Percentiles rank a stretch among this genome's conserved stretches.
Conservation (phyloP, 2,797 vertebrate species). For the Odontamblyopus rebecca region DNA sequence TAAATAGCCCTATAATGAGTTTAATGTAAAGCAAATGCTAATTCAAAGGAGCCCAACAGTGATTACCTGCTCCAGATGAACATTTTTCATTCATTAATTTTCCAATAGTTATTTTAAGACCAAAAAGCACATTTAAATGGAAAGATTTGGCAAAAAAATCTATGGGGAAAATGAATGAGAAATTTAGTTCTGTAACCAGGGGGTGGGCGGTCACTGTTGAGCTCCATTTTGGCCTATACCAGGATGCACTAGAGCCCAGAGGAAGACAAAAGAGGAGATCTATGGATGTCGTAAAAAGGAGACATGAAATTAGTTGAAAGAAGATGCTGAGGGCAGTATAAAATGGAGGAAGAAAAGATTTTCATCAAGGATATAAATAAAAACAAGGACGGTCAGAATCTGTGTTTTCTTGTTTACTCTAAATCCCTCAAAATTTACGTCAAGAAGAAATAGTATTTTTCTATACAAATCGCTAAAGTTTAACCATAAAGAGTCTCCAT, state of each 20-base stretch:
- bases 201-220: no score
- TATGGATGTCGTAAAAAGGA: neutral
- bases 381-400: neutral
- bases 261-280: neutral
- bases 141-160: no score
- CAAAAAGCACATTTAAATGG: no score
- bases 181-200: no score
- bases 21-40: no score
- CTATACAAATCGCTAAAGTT: neutral
- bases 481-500: neutral
- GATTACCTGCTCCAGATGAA: no score
- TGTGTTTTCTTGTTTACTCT: neutral
- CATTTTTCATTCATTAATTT: no score
- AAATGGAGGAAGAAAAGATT: neutral
- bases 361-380: neutral
- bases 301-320: neutral
- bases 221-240: neutral
- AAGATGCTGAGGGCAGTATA: neutral
- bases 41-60: no score
- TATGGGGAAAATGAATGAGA: no score
- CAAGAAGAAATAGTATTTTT: neutral
- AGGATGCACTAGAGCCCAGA: neutral
- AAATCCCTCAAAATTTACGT: neutral
- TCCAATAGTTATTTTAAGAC: no score
- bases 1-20: no score